Evolutionary conservation across 2,888 invertebrate genomes (phyloP).

Genomic region (Cerastis rubricosa): DNA sequence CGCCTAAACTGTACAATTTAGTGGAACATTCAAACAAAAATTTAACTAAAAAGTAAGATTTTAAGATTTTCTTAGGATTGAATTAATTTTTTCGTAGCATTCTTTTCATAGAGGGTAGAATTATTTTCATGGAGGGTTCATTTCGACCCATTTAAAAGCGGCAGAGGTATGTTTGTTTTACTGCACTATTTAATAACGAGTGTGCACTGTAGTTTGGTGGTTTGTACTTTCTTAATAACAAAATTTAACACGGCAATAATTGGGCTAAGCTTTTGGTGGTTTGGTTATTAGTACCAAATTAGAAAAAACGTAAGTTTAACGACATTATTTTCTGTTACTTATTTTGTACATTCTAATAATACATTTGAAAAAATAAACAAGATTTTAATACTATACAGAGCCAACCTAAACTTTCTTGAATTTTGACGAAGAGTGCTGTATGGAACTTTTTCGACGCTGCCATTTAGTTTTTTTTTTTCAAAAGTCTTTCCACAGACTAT

Average conservation of each 20-base stretch:
- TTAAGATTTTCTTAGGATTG: too few species aligned
- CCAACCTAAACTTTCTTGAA: not conserved
- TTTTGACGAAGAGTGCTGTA: not conserved
- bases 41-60: not conserved
- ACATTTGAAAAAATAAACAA: constrained; percentile 3
- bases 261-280: constrained; percentile 64
- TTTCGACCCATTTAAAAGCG: constrained; percentile 18
- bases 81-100: not conserved
- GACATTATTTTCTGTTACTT: constrained; percentile 2
- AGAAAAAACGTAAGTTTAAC: constrained; percentile 25
- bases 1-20: not conserved
- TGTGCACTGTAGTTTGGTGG: constrained; percentile 66
- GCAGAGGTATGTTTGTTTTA: constrained; percentile 66
- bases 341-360: constrained; percentile 27
- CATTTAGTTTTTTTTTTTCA: not conserved
- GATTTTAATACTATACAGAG: not conserved
- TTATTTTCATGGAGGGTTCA: not conserved
- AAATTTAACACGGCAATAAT: constrained; percentile 64
- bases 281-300: constrained; percentile 46
- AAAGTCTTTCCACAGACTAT: not conserved
- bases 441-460: not conserved
- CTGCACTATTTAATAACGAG: constrained; percentile 61
- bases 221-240: constrained; percentile 61
- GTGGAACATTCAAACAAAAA: not conserved
- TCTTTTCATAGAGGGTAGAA: not conserved